Evolutionary conservation across 2,113 vertebrate species (phyloP).

Genomic region (Pan troglodytes): NHGRI_mPanTro3-v2.1_pri NC_072413.2:48806501-48807000

Average conservation of each 20-base stretch:
- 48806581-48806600: no score
- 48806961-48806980: accelerated
- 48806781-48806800: background rate
- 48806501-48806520: no score
- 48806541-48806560: no score
- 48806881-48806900: background rate
- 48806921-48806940: background rate
- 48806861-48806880: background rate
- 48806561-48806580: no score
- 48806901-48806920: background rate
- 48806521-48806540: no score
- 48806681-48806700: background rate
- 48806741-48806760: background rate
- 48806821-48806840: background rate
- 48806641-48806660: no score
- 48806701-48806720: no score
- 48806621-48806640: no score
- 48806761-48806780: background rate
- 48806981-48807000: background rate
- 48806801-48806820: background rate
- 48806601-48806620: no score
- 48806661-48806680: background rate
- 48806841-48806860: background rate
- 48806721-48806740: background rate
- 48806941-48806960: background rate